phyloP scores from a whole-genome alignment of 2,888 invertebrate genomes.

The Drosophila merina region DNA sequence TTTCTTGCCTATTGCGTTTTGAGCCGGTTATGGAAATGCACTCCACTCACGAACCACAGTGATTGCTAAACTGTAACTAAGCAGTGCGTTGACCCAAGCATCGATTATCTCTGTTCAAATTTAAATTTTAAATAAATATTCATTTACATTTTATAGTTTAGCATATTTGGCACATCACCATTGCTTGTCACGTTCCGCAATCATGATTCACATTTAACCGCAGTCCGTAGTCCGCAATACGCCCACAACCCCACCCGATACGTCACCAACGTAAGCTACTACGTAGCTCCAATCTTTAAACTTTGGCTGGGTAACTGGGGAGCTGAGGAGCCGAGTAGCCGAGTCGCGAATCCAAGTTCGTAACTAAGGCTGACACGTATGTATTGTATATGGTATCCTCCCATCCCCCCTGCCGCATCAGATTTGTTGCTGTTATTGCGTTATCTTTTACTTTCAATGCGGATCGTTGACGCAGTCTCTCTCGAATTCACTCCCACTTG shows the following conservation, averaged over 20 bases:
- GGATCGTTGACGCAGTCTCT: slow-evolving; percentile 53
- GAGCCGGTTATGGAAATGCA: slow-evolving; percentile 4
- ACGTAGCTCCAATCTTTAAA: slow-evolving; percentile 32
- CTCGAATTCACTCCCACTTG: background rate
- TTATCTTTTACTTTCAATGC: slow-evolving; percentile 74
- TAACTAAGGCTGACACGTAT: slow-evolving; percentile 65
- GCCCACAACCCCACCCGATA: slow-evolving; percentile 58
- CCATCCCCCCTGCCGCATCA: background rate
- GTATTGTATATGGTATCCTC: slow-evolving; percentile 8
- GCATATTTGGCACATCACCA: slow-evolving; percentile 30
- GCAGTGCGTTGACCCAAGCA: slow-evolving; percentile 52
- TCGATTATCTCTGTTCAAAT: slow-evolving; percentile 38
- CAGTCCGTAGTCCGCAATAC: slow-evolving; percentile 34
- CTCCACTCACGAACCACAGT: slow-evolving; percentile 7
- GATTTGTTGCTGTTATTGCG: slow-evolving; percentile 65
- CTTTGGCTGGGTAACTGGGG: slow-evolving; percentile 16
- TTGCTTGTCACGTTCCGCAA: slow-evolving; percentile 54
- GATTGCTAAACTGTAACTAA: slow-evolving; percentile 9
- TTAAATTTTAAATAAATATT: slow-evolving; percentile 36
- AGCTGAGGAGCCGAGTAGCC: slow-evolving; percentile 36
- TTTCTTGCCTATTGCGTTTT: slow-evolving; percentile 23
- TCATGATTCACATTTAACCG: slow-evolving; percentile 48
- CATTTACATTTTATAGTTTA: slow-evolving; percentile 29
- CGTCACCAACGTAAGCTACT: slow-evolving; percentile 53
- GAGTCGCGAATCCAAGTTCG: slow-evolving; percentile 43